Evolutionary conservation across 2,888 invertebrate genomes (phyloP), one percentile per base, ranked within the genome.

Genomic region (Ophion obscuratus): DNA sequence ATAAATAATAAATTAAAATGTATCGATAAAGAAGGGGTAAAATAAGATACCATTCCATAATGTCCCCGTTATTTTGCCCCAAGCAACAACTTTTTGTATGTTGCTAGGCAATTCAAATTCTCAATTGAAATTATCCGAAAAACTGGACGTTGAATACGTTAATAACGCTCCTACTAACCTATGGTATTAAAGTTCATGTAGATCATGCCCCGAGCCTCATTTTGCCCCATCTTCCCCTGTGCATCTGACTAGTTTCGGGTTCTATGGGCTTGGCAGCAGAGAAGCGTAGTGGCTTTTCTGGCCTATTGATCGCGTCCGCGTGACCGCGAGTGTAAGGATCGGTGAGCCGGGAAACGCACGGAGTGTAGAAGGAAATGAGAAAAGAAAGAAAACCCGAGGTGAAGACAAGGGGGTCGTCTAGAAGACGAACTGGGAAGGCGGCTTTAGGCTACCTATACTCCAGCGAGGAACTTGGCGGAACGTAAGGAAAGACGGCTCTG

Each of bases 221-320:
- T 40, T 40, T 40, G 40, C 9, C 40, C 7, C 40, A 40, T 5
- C 9, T 36, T 40, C 40, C 31, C 31, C 31, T 31, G 57, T 44
- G 27, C 75, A 83, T 75, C 85, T 86, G 83, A 83, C 80, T 87
- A 86, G 71, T 57, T 57, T 59, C 11, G 20, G 75, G 40, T 27
- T 40, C 40, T 81, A 66, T 81, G 88, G 88, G 89, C 90, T 92
- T 90, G 90, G 89, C 89, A 57, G 74, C 40, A 85, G 81, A 78
- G 40, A 67, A 40, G 90, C 90, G 89, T 79, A 86, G 86, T 90
- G 89, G 90, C 87, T 89, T 90, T 88, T 89, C 85, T 89, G 87
- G 88, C 88, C 76, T 87, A 87, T 87, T 84, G 85, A 87, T 85
- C 85, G 85, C 44, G 44, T 24, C 27, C 57, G 71, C 53, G 75